Evolutionary conservation across 2,797 vertebrate species (phyloP).

Genomic region (Pseudochromis fuscus): DNA sequence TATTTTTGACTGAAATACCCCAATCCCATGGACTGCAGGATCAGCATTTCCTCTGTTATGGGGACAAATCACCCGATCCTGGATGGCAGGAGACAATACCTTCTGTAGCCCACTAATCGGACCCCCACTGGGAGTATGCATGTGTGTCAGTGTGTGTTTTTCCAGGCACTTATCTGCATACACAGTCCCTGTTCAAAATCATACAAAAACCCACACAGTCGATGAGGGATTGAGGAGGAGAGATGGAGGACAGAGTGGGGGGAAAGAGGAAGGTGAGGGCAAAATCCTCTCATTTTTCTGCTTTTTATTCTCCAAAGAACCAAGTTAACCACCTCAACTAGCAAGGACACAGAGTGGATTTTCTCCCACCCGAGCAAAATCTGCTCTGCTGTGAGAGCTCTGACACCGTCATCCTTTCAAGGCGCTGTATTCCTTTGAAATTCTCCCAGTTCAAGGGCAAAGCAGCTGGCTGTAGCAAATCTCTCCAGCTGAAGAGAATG

Average conservation of each 20-base stretch:
- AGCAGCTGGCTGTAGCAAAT: conserved; percentile 61
- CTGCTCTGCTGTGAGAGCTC: conserved; percentile 33
- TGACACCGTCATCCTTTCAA: conserved; percentile 45
- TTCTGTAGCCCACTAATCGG: conserved; percentile 70
- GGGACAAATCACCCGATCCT: conserved; percentile 66
- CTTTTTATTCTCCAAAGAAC: neutral
- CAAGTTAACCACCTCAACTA: conserved; percentile 24
- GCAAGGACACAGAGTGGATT: conserved; percentile 22
- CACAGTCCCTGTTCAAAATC: conserved; percentile 53
- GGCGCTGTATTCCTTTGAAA: conserved; percentile 52
- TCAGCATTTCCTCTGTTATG: conserved; percentile 68
- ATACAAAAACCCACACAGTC: conserved; percentile 53
- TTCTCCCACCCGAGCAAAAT: conserved; percentile 39
- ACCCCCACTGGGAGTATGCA: conserved; percentile 58
- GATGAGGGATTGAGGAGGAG: conserved; percentile 36
- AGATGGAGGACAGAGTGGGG: conserved; percentile 9
- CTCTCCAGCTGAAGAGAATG: conserved; percentile 49
- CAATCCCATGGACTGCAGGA: conserved; percentile 62
- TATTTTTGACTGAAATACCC: conserved; percentile 64
- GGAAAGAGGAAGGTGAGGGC: conserved; percentile 11
- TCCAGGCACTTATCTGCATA: conserved; percentile 62
- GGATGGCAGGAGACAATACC: conserved; percentile 69
- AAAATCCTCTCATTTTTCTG: conserved; percentile 32
- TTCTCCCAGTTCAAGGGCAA: conserved; percentile 64
- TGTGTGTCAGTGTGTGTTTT: conserved; percentile 56